phyloP scores from a whole-genome alignment of 2,888 invertebrate genomes.

The Agonopterix arenella region DNA sequence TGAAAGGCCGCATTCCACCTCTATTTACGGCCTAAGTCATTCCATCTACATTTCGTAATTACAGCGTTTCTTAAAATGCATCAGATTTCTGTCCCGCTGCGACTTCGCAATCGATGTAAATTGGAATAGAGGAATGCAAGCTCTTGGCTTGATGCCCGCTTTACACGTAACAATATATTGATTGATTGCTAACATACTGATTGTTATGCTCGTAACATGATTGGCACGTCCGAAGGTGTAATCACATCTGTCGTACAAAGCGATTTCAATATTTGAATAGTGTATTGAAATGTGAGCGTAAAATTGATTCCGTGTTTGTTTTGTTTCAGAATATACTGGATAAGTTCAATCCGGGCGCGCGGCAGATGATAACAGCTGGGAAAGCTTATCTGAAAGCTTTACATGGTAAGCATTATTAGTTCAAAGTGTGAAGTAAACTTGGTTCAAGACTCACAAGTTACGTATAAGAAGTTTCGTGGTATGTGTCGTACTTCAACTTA shows the following conservation, averaged over 20 bases:
- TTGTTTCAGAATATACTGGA: conserved; percentile 95
- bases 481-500: too few relatives aligned
- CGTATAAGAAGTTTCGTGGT: too few relatives aligned
- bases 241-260: too few relatives aligned
- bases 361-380: conserved; percentile 95
- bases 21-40: conserved; percentile 63
- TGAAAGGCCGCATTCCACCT: conserved; percentile 72
- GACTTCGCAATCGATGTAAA: not conserved
- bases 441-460: too few relatives aligned
- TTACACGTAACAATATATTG: conserved; percentile 19
- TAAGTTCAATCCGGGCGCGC: conserved; percentile 96
- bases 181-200: conserved; percentile 18
- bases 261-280: too few relatives aligned
- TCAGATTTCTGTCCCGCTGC: not conserved
- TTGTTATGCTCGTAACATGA: too few relatives aligned
- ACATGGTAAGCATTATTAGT: conserved; percentile 83
- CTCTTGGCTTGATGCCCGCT: not conserved
- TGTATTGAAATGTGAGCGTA: not conserved
- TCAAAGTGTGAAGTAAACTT: not conserved
- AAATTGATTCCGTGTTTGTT: conserved; percentile 19
- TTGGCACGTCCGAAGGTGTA: too few relatives aligned
- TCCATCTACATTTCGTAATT: conserved; percentile 1
- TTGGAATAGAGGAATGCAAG: not conserved
- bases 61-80: conserved; percentile 2
- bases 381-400: conserved; percentile 96